phyloP scores from a whole-genome alignment of 2,797 vertebrate species.

The Parauchenoglanis punctatus region DNA sequence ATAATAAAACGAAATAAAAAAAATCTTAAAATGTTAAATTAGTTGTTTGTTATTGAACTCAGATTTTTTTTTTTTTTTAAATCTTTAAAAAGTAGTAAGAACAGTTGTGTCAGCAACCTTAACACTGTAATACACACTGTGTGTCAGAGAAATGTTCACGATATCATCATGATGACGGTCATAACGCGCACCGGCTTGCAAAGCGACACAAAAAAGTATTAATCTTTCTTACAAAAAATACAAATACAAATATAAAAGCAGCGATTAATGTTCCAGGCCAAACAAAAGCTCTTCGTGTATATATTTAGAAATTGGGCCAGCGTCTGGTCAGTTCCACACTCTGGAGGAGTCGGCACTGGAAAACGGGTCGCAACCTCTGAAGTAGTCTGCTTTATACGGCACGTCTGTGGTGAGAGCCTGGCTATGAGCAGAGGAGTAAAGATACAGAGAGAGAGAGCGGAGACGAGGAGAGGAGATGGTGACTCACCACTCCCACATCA shows the following conservation, averaged over 20 bases:
- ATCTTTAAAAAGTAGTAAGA: no score
- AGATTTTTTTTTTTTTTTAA: no score
- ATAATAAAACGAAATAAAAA: no score
- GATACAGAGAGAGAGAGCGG: neutral
- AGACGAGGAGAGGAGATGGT: conserved; percentile 17
- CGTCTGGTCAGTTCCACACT: neutral
- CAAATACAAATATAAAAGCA: neutral
- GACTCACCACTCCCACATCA: conserved; percentile 46
- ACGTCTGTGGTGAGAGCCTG: neutral
- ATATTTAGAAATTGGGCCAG: conserved; percentile 6
- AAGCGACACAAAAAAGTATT: neutral
- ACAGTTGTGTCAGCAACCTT: no score
- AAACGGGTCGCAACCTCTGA: neutral
- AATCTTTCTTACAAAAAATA: neutral
- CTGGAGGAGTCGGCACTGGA: neutral
- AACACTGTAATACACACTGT: neutral
- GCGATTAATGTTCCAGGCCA: neutral
- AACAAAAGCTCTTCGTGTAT: conserved; percentile 11
- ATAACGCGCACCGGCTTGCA: neutral
- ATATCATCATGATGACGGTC: neutral
- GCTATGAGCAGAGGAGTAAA: neutral
- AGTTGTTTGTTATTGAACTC: neutral
- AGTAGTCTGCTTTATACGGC: neutral
- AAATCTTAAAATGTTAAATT: neutral
- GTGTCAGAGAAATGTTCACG: neutral